phyloP scores from a whole-genome alignment of 2,113 vertebrate genomes.

The Rissa tridactyla region DNA sequence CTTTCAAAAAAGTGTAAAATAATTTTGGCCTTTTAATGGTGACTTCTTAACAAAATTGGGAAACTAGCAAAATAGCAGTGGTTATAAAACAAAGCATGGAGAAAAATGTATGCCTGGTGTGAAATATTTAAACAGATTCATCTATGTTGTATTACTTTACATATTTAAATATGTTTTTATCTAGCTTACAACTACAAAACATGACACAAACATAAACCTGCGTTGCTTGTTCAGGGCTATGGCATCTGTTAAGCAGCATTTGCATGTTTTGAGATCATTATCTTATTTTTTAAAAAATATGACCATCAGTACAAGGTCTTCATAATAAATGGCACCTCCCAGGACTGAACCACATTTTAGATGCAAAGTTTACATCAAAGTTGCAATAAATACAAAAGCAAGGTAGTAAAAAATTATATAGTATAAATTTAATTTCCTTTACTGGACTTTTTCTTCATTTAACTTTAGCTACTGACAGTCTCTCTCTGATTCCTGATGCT shows the following conservation, averaged over 20 bases:
- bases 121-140: neutral
- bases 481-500: neutral
- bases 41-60: neutral
- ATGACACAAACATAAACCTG: neutral
- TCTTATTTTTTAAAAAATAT: neutral
- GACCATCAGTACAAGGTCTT: neutral
- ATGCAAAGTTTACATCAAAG: neutral
- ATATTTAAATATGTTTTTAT: neutral
- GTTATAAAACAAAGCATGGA: neutral
- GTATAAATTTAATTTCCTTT: neutral
- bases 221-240: neutral
- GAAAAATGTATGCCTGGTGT: neutral
- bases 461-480: neutral
- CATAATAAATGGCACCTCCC: neutral
- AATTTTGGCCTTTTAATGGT: neutral
- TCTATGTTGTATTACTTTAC: neutral
- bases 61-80: neutral
- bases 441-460: neutral
- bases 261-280: neutral
- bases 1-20: neutral
- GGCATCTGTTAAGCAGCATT: neutral
- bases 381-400: neutral
- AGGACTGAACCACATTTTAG: neutral
- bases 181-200: neutral
- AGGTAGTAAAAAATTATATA: neutral